Evolutionary conservation across 2,797 vertebrate genomes (phyloP), one percentile per base, ranked within the genome.

Genomic region (Hozukius guyotensis): DNA sequence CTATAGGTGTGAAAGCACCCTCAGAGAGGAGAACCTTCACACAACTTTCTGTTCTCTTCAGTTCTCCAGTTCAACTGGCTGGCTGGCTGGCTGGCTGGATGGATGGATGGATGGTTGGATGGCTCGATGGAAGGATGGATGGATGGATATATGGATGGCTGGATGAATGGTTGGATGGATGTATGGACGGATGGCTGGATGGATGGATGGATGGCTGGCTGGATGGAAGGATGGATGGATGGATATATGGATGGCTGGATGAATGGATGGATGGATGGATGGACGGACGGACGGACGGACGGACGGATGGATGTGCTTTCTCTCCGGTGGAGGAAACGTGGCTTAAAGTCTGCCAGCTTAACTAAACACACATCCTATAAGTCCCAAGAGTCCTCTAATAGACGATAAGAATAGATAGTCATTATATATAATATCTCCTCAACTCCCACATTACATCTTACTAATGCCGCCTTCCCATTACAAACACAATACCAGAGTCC

Each of bases 341-440:
- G 18, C 32, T 55, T 13, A 9, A 72, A 25, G 32, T 73, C 29
- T 77, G 49, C 32, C 74, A 78, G 46, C 2, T 5, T 61, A 68
- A 78, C 64, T 20, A 18, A 75, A 83, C 31, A 72, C 34, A 53
- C 20, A 12, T 4, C 27, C 78, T 75, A 20, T 62, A 42, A 60
- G 29, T 75, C 84, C 82, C 75, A 52, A 11, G 64, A 77, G 70
- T 64, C 62, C 73, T 68, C 64, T 68, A 79, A 22, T 52, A 72
- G 59, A 5, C 4, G 25, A 85, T 80, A 75, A 80, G 67, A 89
- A 90, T 84, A 89, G 77, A 88, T 68, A 29, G 46, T 67, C 68
- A 85, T 90, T 81, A 88, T 70, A 78, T 78, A 88, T 72, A 80
- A 88, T 88, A 82, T 82, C 69, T 80, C 52, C 82, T 74, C 71